Percentiles rank a stretch among this genome's conserved stretches.
Conservation (phyloP, 2,113 vertebrate species). For the Esox niger region DNA sequence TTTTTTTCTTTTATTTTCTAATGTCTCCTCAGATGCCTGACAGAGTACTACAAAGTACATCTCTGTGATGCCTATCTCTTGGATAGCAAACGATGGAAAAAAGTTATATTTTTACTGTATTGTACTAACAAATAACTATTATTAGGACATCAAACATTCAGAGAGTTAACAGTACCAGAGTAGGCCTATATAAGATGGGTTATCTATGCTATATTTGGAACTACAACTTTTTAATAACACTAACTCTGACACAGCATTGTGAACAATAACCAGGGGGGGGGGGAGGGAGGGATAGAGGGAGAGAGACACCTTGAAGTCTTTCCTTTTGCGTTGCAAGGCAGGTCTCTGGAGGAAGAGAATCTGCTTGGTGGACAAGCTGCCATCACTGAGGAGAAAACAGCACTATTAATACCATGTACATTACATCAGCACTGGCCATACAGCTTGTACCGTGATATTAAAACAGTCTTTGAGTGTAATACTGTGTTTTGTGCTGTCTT, state of each 20-base stretch:
- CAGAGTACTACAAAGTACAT: slow-evolving; percentile 63
- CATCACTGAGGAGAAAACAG: slow-evolving; percentile 81
- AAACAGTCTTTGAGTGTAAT: neutral
- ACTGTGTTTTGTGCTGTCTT: too few species aligned
- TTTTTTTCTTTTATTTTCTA: slow-evolving; percentile 32
- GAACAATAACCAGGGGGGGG: slow-evolving; percentile 54
- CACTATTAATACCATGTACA: slow-evolving; percentile 21
- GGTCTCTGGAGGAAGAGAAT: slow-evolving; percentile 98
- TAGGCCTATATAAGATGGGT: slow-evolving; percentile 41
- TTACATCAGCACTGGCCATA: neutral
- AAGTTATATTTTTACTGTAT: slow-evolving; percentile 44
- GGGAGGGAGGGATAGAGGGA: slow-evolving; percentile 1
- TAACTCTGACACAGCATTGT: slow-evolving; percentile 42
- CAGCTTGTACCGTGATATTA: neutral
- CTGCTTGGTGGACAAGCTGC: slow-evolving; percentile 93
- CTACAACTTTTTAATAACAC: slow-evolving; percentile 40
- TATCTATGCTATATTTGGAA: slow-evolving; percentile 59
- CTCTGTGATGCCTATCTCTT: slow-evolving; percentile 52
- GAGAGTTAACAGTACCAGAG: slow-evolving; percentile 1
- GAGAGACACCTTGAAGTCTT: slow-evolving; percentile 85
- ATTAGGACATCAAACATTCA: slow-evolving; percentile 36
- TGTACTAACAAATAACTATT: slow-evolving; percentile 9
- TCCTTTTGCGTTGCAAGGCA: slow-evolving; percentile 88
- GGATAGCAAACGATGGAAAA: slow-evolving; percentile 37
- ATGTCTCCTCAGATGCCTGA: slow-evolving; percentile 61